Evolutionary conservation across 2,888 invertebrate species (phyloP).

Genomic region (Stratiomys singularior): DNA sequence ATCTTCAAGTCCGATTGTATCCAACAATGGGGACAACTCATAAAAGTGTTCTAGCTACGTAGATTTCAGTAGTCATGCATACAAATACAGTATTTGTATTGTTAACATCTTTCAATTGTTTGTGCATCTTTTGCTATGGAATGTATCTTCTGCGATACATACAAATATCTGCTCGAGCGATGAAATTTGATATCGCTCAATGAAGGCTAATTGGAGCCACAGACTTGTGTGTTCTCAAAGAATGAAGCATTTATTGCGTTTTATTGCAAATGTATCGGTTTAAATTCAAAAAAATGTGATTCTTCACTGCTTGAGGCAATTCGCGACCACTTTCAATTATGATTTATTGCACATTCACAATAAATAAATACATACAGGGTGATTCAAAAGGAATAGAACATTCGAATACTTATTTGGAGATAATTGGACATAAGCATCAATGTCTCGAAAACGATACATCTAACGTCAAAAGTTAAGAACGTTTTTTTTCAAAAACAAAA

Average conservation of each 20-base stretch:
- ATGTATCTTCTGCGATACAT: not conserved
- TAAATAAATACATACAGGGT: not conserved
- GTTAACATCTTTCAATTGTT: not conserved
- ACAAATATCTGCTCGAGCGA: not conserved
- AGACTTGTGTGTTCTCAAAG: not conserved
- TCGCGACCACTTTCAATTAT: not conserved
- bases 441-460: too few species aligned
- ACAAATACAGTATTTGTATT: too few species aligned
- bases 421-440: too few species aligned
- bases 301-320: not conserved
- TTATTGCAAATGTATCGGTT: too few species aligned
- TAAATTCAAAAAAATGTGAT: too few species aligned
- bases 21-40: not conserved
- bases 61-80: not conserved
- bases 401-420: too few species aligned
- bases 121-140: not conserved
- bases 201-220: conserved; percentile 4
- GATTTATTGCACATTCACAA: not conserved
- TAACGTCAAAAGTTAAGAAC: too few species aligned
- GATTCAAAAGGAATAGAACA: not conserved
- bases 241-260: not conserved
- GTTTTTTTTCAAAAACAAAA: too few species aligned
- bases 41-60: not conserved
- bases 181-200: conserved; percentile 8
- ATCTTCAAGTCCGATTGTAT: conserved; percentile 1